Conservation (phyloP, 2,797 vertebrate genomes). For the Gambusia yucatana region DNA sequence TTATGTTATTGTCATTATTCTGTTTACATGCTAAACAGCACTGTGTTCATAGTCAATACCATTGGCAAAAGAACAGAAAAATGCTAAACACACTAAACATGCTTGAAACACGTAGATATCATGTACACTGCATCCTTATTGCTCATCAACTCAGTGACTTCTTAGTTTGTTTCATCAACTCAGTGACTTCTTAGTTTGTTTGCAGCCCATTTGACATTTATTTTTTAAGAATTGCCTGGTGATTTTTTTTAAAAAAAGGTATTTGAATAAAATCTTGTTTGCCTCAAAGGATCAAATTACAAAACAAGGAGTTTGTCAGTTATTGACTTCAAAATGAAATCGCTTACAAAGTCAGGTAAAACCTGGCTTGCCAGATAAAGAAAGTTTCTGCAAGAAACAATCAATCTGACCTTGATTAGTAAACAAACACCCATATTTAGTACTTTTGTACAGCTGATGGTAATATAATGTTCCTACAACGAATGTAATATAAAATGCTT, state of each 20-base stretch:
- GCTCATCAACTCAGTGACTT: not conserved
- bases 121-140: not conserved
- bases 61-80: not conserved
- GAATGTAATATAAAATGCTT: not conserved
- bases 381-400: not conserved
- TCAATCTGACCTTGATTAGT: not conserved
- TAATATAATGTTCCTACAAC: too few species aligned
- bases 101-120: not conserved
- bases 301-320: not conserved
- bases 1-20: not conserved
- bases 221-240: not conserved
- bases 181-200: not conserved
- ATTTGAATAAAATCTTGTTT: not conserved
- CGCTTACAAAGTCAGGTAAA: not conserved
- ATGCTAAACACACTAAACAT: not conserved
- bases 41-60: not conserved
- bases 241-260: not conserved
- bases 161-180: not conserved
- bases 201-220: not conserved
- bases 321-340: not conserved
- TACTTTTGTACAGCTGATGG: not conserved
- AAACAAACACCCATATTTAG: too few species aligned
- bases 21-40: not conserved
- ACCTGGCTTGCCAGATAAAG: not conserved
- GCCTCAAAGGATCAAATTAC: not conserved